phyloP scores from a whole-genome alignment of 2,888 invertebrate species.

The Liodrosophila aerea region DNA sequence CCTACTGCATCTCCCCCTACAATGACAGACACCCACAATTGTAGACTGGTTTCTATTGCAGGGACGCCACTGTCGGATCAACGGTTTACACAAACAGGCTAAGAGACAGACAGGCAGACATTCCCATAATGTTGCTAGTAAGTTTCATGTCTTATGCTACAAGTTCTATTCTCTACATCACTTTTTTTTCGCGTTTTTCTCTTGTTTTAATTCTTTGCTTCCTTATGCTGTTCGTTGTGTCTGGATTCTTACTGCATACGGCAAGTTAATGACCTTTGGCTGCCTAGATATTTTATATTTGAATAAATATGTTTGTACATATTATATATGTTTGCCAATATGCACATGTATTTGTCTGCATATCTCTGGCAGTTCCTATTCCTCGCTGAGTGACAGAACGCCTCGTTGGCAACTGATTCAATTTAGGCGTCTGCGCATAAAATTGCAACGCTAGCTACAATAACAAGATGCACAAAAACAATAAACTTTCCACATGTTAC shows the following conservation, averaged over 20 bases:
- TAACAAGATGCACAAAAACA: conserved; percentile 19
- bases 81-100: conserved; percentile 37
- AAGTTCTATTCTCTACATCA: conserved; percentile 20
- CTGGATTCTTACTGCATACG: conserved; percentile 20
- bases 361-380: conserved; percentile 27
- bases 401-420: conserved; percentile 75
- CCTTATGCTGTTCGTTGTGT: neutral
- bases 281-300: conserved; percentile 64
- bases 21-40: conserved; percentile 50
- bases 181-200: conserved; percentile 52
- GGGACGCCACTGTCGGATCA: conserved; percentile 30
- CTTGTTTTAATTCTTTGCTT: neutral
- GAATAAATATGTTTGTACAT: conserved; percentile 22
- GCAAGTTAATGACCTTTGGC: conserved; percentile 79
- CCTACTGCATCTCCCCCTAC: neutral
- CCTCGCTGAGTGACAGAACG: conserved; percentile 41
- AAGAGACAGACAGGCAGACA: conserved; percentile 18
- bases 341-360: neutral
- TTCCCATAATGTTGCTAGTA: conserved; percentile 23
- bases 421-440: conserved; percentile 80
- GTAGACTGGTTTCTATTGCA: conserved; percentile 40
- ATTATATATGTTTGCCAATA: neutral
- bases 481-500: conserved; percentile 24
- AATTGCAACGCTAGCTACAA: conserved; percentile 62
- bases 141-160: conserved; percentile 10